Evolutionary conservation across 2,797 vertebrate genomes (phyloP).

Genomic region (Choloepus didactylus): DNA sequence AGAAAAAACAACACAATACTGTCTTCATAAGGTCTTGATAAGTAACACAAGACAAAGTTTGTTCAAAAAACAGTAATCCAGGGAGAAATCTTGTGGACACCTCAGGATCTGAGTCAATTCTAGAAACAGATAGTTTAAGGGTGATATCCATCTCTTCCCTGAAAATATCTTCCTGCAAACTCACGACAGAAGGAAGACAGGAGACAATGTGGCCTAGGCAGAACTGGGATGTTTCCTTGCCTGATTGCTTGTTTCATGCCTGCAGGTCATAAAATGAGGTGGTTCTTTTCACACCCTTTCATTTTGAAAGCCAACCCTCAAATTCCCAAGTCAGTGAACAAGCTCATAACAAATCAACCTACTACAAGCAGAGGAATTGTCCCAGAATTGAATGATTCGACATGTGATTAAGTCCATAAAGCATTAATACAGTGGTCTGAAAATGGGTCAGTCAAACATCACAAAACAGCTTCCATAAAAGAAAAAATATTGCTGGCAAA

Average conservation of each 20-base stretch:
- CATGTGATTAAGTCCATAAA: not conserved
- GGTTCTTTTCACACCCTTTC: not conserved
- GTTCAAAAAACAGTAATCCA: not conserved
- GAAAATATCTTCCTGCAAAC: not conserved
- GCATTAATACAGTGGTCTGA: not conserved
- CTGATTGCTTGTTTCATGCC: not conserved
- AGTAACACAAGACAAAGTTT: not conserved
- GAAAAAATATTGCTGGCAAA: not conserved
- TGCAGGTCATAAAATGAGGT: too few relatives aligned
- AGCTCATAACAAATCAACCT: not conserved
- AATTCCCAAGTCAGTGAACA: not conserved
- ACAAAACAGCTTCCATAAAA: not conserved
- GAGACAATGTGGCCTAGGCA: not conserved
- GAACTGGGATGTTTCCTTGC: fast-evolving
- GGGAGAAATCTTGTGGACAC: not conserved
- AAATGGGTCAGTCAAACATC: not conserved
- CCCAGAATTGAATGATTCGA: not conserved
- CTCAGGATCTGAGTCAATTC: not conserved
- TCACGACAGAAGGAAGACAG: not conserved
- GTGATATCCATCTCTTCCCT: not conserved
- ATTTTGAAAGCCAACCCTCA: not conserved
- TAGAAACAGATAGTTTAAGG: not conserved
- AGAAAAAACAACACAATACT: not conserved
- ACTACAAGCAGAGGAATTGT: not conserved
- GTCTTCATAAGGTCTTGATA: not conserved